These are phyloP conservation scores for Simalia tracyae DNA, from an alignment of 2,797 vertebrate species.

Conservation along the genomic window DNA sequence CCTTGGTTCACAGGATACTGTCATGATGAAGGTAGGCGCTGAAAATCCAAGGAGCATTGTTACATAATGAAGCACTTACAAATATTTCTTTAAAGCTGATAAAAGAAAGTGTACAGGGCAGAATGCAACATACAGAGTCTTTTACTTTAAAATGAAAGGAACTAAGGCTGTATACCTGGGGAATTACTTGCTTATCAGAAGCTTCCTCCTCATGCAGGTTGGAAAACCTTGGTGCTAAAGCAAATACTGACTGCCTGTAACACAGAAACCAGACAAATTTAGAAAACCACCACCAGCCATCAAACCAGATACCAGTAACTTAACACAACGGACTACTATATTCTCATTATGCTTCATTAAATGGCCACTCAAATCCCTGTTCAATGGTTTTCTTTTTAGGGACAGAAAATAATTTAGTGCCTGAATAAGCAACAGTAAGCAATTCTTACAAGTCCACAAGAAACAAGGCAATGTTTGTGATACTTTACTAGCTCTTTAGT, in stretches of 20 bases:
- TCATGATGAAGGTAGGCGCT: not conserved
- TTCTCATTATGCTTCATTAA: not conserved
- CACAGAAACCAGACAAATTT: not conserved
- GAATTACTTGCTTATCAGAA: not conserved
- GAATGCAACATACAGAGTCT: not conserved
- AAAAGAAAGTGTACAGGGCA: not conserved
- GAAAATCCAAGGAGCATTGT: not conserved
- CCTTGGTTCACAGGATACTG: not conserved
- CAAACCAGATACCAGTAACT: constrained; percentile 29
- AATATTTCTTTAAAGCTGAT: not conserved
- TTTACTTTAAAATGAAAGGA: constrained; percentile 11
- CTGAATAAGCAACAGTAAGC: not conserved
- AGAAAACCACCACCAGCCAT: constrained; percentile 11
- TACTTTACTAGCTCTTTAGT: constrained; percentile 8
- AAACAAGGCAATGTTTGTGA: not conserved
- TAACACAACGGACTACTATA: not conserved
- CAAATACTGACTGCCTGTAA: not conserved
- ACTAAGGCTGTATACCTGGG: not conserved
- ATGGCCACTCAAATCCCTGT: not conserved
- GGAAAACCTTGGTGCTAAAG: constrained; percentile 13
- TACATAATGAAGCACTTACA: not conserved
- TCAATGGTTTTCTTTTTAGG: constrained; percentile 10
- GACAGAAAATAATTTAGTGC: constrained; percentile 2
- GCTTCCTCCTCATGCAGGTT: constrained; percentile 7
- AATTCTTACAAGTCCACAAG: constrained; percentile 1